A percentile compares a stretch with the other conserved stretches of the same genome.
Conservation (phyloP, 1,140 invertebrate species). For the Scaptomyza hsui region DNA sequence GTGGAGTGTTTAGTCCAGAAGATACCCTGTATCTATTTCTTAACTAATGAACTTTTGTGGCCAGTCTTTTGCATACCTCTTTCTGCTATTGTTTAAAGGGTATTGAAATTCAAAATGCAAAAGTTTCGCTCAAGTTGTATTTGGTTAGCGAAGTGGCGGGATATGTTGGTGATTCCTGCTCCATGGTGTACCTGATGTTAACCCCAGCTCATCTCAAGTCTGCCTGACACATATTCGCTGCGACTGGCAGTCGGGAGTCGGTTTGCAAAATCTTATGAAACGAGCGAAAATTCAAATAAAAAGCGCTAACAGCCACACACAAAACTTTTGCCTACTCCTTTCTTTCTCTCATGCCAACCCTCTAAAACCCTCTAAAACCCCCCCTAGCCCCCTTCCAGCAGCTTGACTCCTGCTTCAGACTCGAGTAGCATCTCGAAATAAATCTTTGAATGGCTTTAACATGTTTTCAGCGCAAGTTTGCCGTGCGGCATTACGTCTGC, state of each 20-base stretch:
- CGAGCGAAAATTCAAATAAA: slow-evolving; percentile 55
- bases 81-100: neutral
- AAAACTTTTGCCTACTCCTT: slow-evolving; percentile 40
- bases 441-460: slow-evolving; percentile 68
- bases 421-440: slow-evolving; percentile 51
- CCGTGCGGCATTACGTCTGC: slow-evolving; percentile 23
- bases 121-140: slow-evolving; percentile 32
- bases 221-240: slow-evolving; percentile 55
- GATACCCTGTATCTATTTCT: too few species aligned
- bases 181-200: slow-evolving; percentile 2
- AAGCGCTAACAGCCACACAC: slow-evolving; percentile 48
- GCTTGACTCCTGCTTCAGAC: slow-evolving; percentile 15
- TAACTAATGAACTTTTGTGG: too few species aligned
- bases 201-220: neutral
- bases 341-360: slow-evolving; percentile 13
- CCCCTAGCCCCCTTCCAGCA: neutral
- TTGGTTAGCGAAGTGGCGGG: slow-evolving; percentile 21
- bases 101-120: neutral
- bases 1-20: neutral
- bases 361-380: too few species aligned
- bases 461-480: slow-evolving; percentile 63
- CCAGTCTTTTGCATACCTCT: too few species aligned
- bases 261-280: slow-evolving; percentile 33
- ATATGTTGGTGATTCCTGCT: slow-evolving; percentile 5
- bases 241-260: slow-evolving; percentile 23